Evolutionary conservation across 2,113 vertebrate species (phyloP).

Genomic region (Scophthalmus maximus): DNA sequence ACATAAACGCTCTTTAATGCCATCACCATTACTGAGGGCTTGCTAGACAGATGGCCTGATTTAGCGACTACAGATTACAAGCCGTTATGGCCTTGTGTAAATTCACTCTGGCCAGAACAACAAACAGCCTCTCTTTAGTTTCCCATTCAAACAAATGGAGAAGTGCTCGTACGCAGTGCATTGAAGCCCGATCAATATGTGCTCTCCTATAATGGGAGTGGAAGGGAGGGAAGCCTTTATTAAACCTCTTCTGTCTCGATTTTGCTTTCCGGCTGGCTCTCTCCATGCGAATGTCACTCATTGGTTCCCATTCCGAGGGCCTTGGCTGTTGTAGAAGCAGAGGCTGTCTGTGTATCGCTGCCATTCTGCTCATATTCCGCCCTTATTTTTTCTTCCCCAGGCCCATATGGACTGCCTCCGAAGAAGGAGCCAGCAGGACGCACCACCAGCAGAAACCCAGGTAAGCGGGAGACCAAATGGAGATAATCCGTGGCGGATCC

Average conservation of each 20-base stretch:
- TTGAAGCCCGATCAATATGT: slow-evolving; percentile 56
- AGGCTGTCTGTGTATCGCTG: neutral
- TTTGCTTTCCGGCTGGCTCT: slow-evolving; percentile 17
- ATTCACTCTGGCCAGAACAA: slow-evolving; percentile 64
- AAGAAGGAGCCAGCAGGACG: slow-evolving; percentile 82
- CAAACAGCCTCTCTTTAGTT: slow-evolving; percentile 63
- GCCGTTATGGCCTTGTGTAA: slow-evolving; percentile 68
- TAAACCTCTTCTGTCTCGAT: slow-evolving; percentile 43
- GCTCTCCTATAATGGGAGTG: slow-evolving; percentile 44
- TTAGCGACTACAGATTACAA: slow-evolving; percentile 73
- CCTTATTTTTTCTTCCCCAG: slow-evolving; percentile 53
- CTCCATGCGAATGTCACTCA: slow-evolving; percentile 34
- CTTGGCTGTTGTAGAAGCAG: too few species aligned
- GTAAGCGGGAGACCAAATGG: slow-evolving; percentile 68
- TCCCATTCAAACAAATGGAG: slow-evolving; percentile 58
- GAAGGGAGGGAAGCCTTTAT: slow-evolving; percentile 42
- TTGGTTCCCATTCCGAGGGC: slow-evolving; percentile 24
- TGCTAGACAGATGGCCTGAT: slow-evolving; percentile 75
- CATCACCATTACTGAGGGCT: slow-evolving; percentile 63
- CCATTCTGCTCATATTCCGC: slow-evolving; percentile 20
- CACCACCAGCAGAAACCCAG: slow-evolving; percentile 81
- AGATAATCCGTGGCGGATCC: slow-evolving; percentile 53
- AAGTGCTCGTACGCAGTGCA: slow-evolving; percentile 31
- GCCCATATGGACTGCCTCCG: slow-evolving; percentile 81
- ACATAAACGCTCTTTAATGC: slow-evolving; percentile 69